Conservation (phyloP, 2,888 invertebrate species). For the Agonum fuliginosum region DNA sequence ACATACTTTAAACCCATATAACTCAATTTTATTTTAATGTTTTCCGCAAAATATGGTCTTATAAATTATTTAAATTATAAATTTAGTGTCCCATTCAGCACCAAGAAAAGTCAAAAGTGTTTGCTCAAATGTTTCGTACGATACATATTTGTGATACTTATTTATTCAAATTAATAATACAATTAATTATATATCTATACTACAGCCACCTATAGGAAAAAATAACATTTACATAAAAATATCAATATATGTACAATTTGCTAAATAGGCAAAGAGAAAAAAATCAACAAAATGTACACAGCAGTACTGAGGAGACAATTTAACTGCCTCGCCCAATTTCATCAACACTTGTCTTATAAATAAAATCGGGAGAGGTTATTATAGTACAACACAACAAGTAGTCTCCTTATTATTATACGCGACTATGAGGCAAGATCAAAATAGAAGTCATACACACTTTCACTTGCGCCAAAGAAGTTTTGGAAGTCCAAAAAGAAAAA, state of each 20-base stretch:
- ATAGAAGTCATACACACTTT: no score
- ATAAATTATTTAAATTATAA: no score
- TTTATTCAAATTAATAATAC: conserved; percentile 57
- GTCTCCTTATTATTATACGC: background rate
- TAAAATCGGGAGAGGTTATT: conserved; percentile 9
- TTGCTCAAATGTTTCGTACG: background rate
- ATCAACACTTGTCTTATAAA: conserved; percentile 17
- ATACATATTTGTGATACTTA: conserved; percentile 36
- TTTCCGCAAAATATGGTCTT: no score
- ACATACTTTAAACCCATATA: no score
- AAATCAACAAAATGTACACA: conserved; percentile 60
- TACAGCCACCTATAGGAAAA: conserved; percentile 62
- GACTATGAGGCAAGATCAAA: no score
- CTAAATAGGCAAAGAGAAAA: conserved; percentile 57
- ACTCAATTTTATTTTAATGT: no score
- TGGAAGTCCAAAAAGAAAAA: no score
- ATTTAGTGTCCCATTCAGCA: no score
- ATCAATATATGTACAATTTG: conserved; percentile 61
- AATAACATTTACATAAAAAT: conserved; percentile 61
- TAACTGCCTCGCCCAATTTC: background rate
- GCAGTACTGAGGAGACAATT: conserved; percentile 38
- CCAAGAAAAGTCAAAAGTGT: no score
- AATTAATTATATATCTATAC: conserved; percentile 56
- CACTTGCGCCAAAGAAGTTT: no score
- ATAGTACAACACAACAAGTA: conserved; percentile 8